These are phyloP conservation scores for Semnornis frantzii DNA, from an alignment of 2,113 vertebrate species.

Conservation along the genomic window DNA sequence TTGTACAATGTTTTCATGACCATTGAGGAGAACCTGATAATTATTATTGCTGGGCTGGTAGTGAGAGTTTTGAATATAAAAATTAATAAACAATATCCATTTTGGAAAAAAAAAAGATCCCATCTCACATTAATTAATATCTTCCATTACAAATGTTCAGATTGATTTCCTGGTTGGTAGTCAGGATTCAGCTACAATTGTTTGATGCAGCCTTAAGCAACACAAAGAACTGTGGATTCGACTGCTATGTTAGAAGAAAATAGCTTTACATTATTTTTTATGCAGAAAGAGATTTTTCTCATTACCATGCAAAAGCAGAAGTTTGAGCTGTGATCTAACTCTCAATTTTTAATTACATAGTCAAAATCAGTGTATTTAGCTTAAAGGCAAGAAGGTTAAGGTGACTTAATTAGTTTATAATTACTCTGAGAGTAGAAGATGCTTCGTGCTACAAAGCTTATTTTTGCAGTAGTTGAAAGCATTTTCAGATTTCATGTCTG, in stretches of 20 bases:
- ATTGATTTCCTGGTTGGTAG: not conserved
- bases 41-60: no score
- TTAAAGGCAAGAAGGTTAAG: not conserved
- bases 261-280: not conserved
- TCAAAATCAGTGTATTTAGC: not conserved
- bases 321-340: not conserved
- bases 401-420: not conserved
- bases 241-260: not conserved
- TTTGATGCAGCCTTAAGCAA: not conserved
- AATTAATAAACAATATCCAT: no score
- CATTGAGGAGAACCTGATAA: no score
- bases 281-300: not conserved
- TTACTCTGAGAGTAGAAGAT: not conserved
- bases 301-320: not conserved
- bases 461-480: not conserved
- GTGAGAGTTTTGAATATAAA: no score
- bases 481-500: not conserved
- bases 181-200: not conserved
- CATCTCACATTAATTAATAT: no score
- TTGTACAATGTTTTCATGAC: no score
- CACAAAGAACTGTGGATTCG: not conserved
- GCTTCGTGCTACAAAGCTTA: not conserved
- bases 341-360: not conserved
- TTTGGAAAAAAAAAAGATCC: no score
- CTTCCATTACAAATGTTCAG: not conserved